Percentiles rank a stretch among this genome's conserved stretches.
phyloP scores from a whole-genome alignment of 2,797 vertebrate species.

The Coccyzus lansbergi region DNA sequence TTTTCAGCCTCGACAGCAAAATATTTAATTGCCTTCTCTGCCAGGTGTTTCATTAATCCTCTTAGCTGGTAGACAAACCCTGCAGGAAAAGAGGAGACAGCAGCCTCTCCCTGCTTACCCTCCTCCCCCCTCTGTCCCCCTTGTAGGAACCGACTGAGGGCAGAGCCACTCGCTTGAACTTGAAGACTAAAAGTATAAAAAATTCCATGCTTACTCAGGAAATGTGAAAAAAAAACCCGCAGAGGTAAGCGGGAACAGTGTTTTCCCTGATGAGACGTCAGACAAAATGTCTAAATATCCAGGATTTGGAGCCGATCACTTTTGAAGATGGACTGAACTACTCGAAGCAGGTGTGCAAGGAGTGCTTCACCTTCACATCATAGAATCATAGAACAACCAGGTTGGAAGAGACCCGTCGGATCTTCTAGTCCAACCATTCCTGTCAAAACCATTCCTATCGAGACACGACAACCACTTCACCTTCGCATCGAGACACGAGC shows the following conservation, averaged over 20 bases:
- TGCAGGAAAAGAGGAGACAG: slow-evolving; percentile 60
- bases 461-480: too few species aligned
- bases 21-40: slow-evolving; percentile 70
- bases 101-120: neutral
- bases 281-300: neutral
- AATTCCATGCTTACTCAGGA: slow-evolving; percentile 33
- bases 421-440: too few species aligned
- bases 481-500: neutral
- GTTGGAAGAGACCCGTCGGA: too few species aligned
- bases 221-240: neutral
- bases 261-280: neutral
- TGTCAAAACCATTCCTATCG: too few species aligned
- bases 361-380: neutral
- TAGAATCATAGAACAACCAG: too few species aligned
- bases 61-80: slow-evolving; percentile 71
- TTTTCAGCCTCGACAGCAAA: slow-evolving; percentile 72
- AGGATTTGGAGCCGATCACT: neutral
- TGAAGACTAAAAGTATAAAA: neutral
- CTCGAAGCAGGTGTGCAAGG: neutral
- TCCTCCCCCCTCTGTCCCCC: neutral
- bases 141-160: slow-evolving; percentile 4
- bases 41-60: slow-evolving; percentile 75
- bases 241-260: neutral
- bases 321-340: neutral
- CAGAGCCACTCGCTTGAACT: neutral